Evolutionary conservation across 2,113 vertebrate genomes (phyloP), one percentile per base, ranked within the genome.

Genomic region (Megaceryle maxima): DNA sequence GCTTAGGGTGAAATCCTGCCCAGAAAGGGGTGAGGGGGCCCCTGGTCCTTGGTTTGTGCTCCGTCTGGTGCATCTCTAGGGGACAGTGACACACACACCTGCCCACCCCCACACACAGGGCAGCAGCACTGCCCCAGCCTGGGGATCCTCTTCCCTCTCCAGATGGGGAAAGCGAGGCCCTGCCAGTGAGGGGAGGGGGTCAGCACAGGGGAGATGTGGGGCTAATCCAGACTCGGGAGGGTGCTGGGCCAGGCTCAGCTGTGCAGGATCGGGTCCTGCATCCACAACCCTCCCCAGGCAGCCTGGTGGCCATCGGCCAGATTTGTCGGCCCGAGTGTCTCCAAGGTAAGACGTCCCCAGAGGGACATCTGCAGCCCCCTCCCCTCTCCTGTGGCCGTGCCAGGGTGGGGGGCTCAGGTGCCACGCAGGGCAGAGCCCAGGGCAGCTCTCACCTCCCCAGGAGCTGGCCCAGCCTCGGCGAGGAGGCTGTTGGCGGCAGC

Each of bases 11-110:
- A 48, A 67, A 78, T 41, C 59, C 79, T 41, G 44, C 73, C 39
- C 1, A 4, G 9, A 2, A 4, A 57, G 56, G 0, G 0, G 16
- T 10, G 64, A 24, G 48, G 39, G 31, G 31, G 7, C 4, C 15
- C 35, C 50, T 21, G 35, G 18, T 29, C 6, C 1, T 31, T 3
- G 5, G 13, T 9, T 39, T 16, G 1, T 0, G 2, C 69, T 41
- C 10, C 4, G 16, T 17, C 44, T 1, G 3, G 4, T 16, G 14
- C 28, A 2, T 13, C 29, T 12, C 35, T 6, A 57, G 48, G 59
- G n/a, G 59, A 13, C 24, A 25, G 29, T 1, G 16, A 19, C n/a
- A 17, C 28, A 13, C 15, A 6, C 28, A 8, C 10, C 35, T 9
- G 20, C 28, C 51, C 17, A 6, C 22, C 26, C 43, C 24, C 25